Conservation (phyloP, 2,797 vertebrate genomes). For the Chrosomus eos region DNA sequence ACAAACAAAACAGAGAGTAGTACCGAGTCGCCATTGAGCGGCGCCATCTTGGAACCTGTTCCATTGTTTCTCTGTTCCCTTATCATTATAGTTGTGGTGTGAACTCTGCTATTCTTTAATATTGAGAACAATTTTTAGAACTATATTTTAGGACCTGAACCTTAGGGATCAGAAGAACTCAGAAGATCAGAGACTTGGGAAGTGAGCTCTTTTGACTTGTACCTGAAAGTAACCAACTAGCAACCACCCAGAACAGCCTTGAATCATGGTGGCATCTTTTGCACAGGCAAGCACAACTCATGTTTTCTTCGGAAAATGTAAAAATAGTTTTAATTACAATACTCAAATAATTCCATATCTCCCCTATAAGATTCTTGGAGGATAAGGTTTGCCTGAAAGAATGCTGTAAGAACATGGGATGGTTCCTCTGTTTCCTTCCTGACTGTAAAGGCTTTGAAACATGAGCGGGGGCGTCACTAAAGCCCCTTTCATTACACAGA, state of each 20-base stretch:
- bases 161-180: not conserved
- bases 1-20: too few species aligned
- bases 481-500: conserved; percentile 50
- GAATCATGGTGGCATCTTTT: not conserved
- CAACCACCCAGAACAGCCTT: not conserved
- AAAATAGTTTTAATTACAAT: not conserved
- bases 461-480: conserved; percentile 29
- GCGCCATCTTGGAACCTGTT: too few species aligned
- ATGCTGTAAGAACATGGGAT: conserved; percentile 44
- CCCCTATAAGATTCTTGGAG: conserved; percentile 36
- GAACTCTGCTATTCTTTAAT: too few species aligned
- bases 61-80: too few species aligned
- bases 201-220: not conserved
- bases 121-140: too few species aligned
- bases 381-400: conserved; percentile 20
- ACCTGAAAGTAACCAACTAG: not conserved
- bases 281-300: not conserved
- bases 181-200: not conserved
- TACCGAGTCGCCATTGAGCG: too few species aligned
- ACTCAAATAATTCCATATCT: not conserved
- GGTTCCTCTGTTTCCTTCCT: conserved; percentile 51
- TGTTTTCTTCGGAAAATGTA: not conserved
- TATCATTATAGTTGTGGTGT: too few species aligned
- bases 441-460: conserved; percentile 43
- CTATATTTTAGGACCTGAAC: too few species aligned